Evolutionary conservation across 2,113 vertebrate genomes (phyloP).

Genomic region (Phalacrocorax pelagicus): DNA sequence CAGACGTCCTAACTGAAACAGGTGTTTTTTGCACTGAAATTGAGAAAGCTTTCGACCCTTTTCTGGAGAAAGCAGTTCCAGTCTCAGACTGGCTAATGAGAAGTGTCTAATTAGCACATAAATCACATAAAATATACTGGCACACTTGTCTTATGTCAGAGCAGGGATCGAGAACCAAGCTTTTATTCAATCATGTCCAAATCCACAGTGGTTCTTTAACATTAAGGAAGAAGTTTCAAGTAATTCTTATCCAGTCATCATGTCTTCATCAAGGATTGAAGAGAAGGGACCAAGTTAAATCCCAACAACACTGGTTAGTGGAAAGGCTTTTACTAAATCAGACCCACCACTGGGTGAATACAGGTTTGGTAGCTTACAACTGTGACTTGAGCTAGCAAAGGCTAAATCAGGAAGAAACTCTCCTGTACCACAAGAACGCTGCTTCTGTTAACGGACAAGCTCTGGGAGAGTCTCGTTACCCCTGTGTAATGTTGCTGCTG

Average conservation of each 20-base stretch:
- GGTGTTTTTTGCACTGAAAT: neutral
- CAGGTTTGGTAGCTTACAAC: neutral
- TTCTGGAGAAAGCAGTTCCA: neutral
- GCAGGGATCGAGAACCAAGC: neutral
- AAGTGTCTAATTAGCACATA: neutral
- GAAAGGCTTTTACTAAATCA: neutral
- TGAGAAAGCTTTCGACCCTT: neutral
- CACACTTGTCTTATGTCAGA: neutral
- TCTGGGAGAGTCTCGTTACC: neutral
- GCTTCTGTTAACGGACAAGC: neutral
- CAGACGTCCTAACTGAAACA: neutral
- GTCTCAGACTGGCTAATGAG: neutral
- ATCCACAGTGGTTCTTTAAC: neutral
- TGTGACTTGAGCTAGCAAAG: neutral
- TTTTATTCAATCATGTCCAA: neutral
- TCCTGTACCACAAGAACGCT: neutral
- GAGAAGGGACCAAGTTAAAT: neutral
- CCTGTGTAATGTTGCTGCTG: neutral
- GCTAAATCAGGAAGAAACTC: neutral
- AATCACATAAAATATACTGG: neutral
- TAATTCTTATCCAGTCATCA: neutral
- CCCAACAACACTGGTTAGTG: neutral
- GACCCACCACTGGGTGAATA: neutral
- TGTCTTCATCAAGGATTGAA: neutral
- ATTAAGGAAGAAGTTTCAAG: neutral